Base-by-base conservation (phyloP, 2,113 vertebrate genomes). In the Phylloscopus trochiloides region DNA sequence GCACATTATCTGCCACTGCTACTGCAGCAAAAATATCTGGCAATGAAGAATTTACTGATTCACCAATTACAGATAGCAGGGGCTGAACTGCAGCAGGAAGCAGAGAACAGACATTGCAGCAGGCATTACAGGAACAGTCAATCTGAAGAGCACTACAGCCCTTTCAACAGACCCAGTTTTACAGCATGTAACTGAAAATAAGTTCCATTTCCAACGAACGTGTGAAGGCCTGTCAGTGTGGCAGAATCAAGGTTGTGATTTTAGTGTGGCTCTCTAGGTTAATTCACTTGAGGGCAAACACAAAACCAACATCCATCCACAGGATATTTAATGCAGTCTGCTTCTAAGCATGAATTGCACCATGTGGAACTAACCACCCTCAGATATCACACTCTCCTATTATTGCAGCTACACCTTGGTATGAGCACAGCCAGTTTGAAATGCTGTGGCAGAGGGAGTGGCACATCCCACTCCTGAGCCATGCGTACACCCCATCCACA, bases 51-150 rank as follows among this genome's bases (percentile, higher is more conserved):
- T 43, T 67, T 28, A 50, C 68, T 40, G 77, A 84, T 83, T 55
- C 25, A 20, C 43, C 78, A 90, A 93, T 90, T 87, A 81, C 65
- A 81, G 81, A 77, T 8, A 70, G 26, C 83, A 81, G 59, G 59
- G 51, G 77, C 73, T 84, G 68, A 92, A 54, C 71, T 58, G 83
- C 80, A 29, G 77, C 90, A 93, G 90, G 90, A 90, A 93, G 85
- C 47, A 40, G 55, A 62, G 61, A 73, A 36, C 51, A 87, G 63
- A 80, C 54, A 19, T 43, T 67, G 59, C 36, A 91, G 58, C 22
- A 48, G 78, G 80, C 14, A 0, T n/a, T 73, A 73, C 36, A 87
- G 73, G 85, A 93, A 89, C 18, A 81, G 88, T 42, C 68, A 11
- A 61, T 68, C 63, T 93, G 84, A 89, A 90, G 50, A 84, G 84